phyloP scores from a whole-genome alignment of 2,797 vertebrate genomes.

The Acanthurus leucopareius region DNA sequence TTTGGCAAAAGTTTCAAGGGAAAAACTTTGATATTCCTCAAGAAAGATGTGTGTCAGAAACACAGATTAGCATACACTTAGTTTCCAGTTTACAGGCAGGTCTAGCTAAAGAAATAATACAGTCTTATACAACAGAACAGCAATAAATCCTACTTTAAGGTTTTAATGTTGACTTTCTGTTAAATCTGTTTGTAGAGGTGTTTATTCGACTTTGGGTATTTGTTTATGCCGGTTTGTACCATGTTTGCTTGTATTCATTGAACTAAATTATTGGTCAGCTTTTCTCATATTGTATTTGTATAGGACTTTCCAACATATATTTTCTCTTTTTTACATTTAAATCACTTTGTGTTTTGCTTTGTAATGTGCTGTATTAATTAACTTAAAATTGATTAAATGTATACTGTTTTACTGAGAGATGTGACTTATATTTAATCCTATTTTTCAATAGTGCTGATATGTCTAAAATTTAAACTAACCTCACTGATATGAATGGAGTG shows the following conservation, averaged over 20 bases:
- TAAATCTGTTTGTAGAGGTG: background rate
- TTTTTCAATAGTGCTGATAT: too few species aligned
- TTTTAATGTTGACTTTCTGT: slow-evolving; percentile 1
- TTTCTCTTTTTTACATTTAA: background rate
- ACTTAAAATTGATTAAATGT: background rate
- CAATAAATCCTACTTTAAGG: background rate
- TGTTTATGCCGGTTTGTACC: too few species aligned
- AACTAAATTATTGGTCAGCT: too few species aligned
- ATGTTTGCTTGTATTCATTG: too few species aligned
- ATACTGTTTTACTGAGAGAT: slow-evolving; percentile 3
- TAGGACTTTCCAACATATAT: background rate
- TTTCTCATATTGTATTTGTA: background rate
- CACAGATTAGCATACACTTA: background rate
- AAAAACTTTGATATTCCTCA: background rate
- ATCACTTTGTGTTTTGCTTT: background rate
- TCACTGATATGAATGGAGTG: background rate
- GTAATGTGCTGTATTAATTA: background rate
- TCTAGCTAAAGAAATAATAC: background rate
- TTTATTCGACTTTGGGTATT: too few species aligned
- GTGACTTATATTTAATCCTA: too few species aligned
- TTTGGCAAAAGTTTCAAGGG: background rate
- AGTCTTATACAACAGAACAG: background rate
- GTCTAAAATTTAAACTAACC: background rate
- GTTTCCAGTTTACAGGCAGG: slow-evolving; percentile 21
- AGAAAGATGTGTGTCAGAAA: background rate